Evolutionary conservation across 2,888 invertebrate species (phyloP), one percentile per base, ranked within the genome.

Genomic region (Drosophila paranaensis): DNA sequence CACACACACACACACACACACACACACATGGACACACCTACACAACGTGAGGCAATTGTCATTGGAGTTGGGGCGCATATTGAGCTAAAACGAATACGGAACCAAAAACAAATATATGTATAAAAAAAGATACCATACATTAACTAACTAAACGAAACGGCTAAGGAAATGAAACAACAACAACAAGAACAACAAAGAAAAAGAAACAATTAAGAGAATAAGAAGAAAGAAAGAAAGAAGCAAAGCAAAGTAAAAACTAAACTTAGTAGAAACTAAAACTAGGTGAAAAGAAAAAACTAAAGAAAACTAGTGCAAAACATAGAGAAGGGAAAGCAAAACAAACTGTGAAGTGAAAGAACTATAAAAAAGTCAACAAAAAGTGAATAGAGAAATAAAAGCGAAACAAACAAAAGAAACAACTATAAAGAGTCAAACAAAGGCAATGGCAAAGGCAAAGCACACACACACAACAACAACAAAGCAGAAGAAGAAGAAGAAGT

Each of bases 41-140:
- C 42, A 46, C 42, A 67, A 57, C 65, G 55, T 66, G 35, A 48
- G 60, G 66, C 30, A 71, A 71, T 57, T 51, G 13, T 56, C 46
- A 73, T 92, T 91, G 92, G 91, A 92, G 92, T 85, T 90, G 92
- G 91, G 92, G 92, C 88, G 91, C 88, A 91, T 90, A 91, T 78
- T 72, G 71, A 90, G 68, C 75, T 66, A 67, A 67, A 64, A 67
- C 60, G 58, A 65, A 54, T 6, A 54, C 16, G 40, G 39, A 40
- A 40, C 54, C 25, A 54, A 54, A 53, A 53, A 25, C 14, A 48
- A 48, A 46, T 14, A 2, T 40, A 42, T 50, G 30, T 40, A 25
- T 14, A 33, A 48, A 48, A n/a, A 1, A 43, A 42, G 2, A 48
- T 33, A 33, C 10, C 48, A 48, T 30, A 48, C 48, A 33, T 10